phyloP scores from a whole-genome alignment of 2,113 vertebrate species.

The Lepus timidus region DNA sequence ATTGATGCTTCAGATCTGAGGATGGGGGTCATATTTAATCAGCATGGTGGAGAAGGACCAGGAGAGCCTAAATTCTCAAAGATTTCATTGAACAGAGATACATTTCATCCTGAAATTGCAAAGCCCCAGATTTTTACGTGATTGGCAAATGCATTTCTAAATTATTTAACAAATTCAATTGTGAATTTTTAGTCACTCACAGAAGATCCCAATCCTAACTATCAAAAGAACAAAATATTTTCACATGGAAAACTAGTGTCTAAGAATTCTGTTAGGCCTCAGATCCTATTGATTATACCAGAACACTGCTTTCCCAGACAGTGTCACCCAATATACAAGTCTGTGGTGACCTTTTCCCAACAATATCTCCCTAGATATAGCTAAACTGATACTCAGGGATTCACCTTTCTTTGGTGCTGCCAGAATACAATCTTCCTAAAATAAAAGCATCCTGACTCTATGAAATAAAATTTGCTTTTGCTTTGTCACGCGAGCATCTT shows the following conservation, averaged over 20 bases:
- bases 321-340: neutral
- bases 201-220: conserved; percentile 4
- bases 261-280: neutral
- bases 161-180: conserved; percentile 11
- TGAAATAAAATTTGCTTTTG: neutral
- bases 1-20: neutral
- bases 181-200: neutral
- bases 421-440: neutral
- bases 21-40: neutral
- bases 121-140: neutral
- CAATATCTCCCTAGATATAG: neutral
- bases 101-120: neutral
- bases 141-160: neutral
- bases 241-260: neutral
- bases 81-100: conserved; percentile 1
- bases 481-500: neutral
- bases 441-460: neutral
- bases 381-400: neutral
- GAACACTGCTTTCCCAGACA: neutral
- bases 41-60: neutral
- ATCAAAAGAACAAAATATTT: neutral
- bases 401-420: neutral
- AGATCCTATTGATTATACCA: neutral
- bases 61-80: neutral
- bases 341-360: neutral